phyloP scores from a whole-genome alignment of 2,888 invertebrate species.

The Torymus tubicola region DNA sequence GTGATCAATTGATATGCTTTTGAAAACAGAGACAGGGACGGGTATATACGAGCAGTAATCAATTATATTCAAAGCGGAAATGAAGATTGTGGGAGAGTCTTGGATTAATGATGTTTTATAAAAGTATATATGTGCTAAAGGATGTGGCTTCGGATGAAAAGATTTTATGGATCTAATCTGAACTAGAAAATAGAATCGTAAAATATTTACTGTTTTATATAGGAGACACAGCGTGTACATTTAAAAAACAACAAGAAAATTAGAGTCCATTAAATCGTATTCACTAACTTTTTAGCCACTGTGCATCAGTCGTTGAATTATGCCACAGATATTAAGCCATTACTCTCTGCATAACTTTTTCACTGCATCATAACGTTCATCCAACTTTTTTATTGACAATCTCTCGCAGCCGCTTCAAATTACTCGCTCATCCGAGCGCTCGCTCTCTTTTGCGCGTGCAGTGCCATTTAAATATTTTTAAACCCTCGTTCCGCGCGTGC shows the following conservation, averaged over 20 bases:
- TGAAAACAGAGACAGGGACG: too few species aligned
- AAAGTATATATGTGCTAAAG: too few species aligned
- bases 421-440: background rate
- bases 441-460: background rate
- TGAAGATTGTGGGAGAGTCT: too few species aligned
- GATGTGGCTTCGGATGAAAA: too few species aligned
- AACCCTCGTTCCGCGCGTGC: background rate
- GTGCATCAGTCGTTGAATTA: background rate
- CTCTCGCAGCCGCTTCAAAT: slow-evolving; percentile 5
- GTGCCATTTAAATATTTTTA: slow-evolving; percentile 18
- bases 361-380: slow-evolving; percentile 13
- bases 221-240: background rate
- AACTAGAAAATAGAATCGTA: too few species aligned
- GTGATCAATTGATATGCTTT: too few species aligned
- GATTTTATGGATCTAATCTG: too few species aligned
- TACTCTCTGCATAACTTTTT: background rate
- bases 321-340: background rate
- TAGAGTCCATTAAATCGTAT: background rate
- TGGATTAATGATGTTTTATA: too few species aligned
- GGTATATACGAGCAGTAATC: too few species aligned
- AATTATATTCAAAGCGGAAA: too few species aligned
- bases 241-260: background rate
- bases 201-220: too few species aligned
- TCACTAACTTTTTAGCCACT: background rate
- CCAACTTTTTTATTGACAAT: slow-evolving; percentile 44